phyloP scores from a whole-genome alignment of 2,113 vertebrate species.

The Saguinus imperator region DNA sequence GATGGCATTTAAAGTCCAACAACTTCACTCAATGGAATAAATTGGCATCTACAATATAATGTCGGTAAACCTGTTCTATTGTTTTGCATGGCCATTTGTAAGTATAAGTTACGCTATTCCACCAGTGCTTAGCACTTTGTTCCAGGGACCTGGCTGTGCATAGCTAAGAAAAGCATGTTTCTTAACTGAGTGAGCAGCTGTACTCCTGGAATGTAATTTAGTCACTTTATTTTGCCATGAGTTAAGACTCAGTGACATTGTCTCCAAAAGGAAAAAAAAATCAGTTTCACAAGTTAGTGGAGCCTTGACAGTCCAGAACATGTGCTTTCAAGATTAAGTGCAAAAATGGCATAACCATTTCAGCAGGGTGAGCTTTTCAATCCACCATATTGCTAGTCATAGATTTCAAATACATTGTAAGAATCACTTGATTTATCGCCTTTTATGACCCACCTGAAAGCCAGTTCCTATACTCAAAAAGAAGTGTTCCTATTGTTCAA shows the following conservation, averaged over 20 bases:
- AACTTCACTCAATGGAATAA: background rate
- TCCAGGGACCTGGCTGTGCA: background rate
- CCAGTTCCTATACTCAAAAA: conserved; percentile 41
- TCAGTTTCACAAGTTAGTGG: conserved; percentile 49
- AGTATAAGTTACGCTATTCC: background rate
- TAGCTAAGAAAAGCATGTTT: background rate
- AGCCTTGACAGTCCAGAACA: background rate
- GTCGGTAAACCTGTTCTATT: background rate
- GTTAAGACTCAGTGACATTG: background rate
- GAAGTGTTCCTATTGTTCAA: conserved; percentile 53
- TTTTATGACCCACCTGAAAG: conserved; percentile 24
- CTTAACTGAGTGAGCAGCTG: background rate
- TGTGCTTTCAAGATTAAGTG: background rate
- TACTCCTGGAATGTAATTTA: background rate
- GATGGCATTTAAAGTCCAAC: background rate
- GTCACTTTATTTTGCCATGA: background rate
- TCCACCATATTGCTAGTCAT: background rate
- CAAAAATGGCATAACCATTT: rapidly evolving
- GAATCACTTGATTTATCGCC: conserved; percentile 51
- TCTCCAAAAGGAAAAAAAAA: conserved; percentile 1
- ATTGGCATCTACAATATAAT: background rate
- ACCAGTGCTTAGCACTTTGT: background rate
- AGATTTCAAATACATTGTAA: background rate
- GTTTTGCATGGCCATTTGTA: background rate
- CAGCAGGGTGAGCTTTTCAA: background rate